Base-by-base conservation (phyloP, 2,797 vertebrate species). In the Epinephelus malabaricus region DNA sequence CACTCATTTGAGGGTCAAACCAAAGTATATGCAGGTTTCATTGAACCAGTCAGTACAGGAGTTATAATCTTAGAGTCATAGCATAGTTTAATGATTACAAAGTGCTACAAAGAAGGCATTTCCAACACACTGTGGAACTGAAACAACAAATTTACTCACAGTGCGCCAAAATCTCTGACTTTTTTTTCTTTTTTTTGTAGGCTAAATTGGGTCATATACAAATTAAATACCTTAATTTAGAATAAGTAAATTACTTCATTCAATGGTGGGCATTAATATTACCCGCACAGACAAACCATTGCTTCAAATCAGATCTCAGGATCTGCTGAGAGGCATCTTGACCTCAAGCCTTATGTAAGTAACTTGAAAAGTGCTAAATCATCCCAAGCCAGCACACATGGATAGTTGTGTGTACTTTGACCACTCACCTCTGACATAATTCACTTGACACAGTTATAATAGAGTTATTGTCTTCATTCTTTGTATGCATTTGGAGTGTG, bases 381-480 rank as follows among this genome's bases (percentile, higher is more conserved):
- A 66, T 64, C 30, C 46, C 14, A 59, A 73, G 17, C 40, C 68
- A 60, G 46, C 43, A 25, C 23, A 56, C 74, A 59, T 23, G 54
- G 50, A 50, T 25, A 46, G 23, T 6, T 60, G 12, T 59, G 59
- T 83, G 68, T 45, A 78, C 71, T 84, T 79, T 87, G 80, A 74
- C 43, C 79, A 80, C 71, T 78, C 56, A 78, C 49, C 9, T 43
- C 43, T 64, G 38, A 74, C 40, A 46, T 13, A 21, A 17, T 10
- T 21, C 30, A 75, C 56, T 60, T 73, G 69, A 75, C 62, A 67
- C 64, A 76, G 34, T 47, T 63, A 21, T 55, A 40, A 43, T 47
- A 47, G 21, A 34, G 12, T 30, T 58, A 50, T 59, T 76, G 30
- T 83, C 65, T 51, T 1, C 13, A 69, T 13, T 63, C 7, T 30